Conservation (phyloP, 2,888 invertebrate genomes). For the Rhaphigaster nebulosa region DNA sequence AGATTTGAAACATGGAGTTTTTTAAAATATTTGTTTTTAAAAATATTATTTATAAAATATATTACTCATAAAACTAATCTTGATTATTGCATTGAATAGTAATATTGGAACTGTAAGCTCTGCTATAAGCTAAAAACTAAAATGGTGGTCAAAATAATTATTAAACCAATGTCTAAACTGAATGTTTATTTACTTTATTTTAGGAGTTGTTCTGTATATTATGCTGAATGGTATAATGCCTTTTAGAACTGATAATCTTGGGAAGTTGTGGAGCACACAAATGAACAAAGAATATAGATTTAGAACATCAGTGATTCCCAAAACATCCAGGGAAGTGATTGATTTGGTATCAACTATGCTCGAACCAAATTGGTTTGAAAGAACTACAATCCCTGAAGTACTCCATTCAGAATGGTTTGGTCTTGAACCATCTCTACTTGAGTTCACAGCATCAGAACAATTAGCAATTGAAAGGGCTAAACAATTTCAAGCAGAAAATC, state of each 20-base stretch:
- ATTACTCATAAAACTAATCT: neutral
- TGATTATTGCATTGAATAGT: neutral
- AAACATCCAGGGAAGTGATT: constrained; percentile 70
- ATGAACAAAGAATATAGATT: constrained; percentile 41
- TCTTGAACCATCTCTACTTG: neutral
- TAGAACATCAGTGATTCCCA: constrained; percentile 59
- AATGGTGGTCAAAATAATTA: neutral
- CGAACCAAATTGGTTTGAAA: constrained; percentile 78
- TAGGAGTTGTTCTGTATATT: constrained; percentile 78
- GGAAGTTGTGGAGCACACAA: constrained; percentile 30
- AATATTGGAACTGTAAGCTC: neutral
- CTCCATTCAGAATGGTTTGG: constrained; percentile 75
- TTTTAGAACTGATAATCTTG: constrained; percentile 73
- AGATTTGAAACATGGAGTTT: neutral
- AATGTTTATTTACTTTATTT: constrained; percentile 18
- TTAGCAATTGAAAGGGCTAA: neutral
- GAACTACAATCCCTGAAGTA: constrained; percentile 74
- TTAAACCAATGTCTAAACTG: neutral
- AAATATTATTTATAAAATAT: neutral
- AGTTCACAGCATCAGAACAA: constrained; percentile 16
- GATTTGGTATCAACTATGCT: constrained; percentile 61
- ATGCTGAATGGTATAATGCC: constrained; percentile 88
- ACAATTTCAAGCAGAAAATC: neutral
- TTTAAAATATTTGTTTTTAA: neutral
- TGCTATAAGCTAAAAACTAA: neutral